Base-by-base conservation (phyloP, 2,888 invertebrate species). In the Brenthis daphne region DNA sequence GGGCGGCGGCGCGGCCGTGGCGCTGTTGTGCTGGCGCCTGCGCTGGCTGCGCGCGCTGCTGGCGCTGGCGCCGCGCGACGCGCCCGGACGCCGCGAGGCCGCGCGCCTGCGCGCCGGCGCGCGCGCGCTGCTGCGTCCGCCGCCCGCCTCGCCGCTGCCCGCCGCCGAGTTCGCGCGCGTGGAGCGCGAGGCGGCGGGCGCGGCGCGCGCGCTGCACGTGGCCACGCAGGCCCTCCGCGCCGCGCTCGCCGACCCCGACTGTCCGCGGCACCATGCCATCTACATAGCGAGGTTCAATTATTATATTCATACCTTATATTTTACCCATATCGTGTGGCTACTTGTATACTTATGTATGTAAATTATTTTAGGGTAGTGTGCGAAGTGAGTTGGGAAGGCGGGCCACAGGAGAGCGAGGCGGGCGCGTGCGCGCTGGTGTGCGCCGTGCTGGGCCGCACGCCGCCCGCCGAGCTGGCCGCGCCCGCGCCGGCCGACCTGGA, bases 21-120 rank as follows among this genome's bases (percentile, higher is more conserved):
- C 85, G 74, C 78, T 89, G 74, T 76, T 84, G 75, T 82, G 86
- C 80, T 89, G 89, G 89, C 83, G 88, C 2, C 80, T 88, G 81
- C 87, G 89, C 73, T 86, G 85, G 87, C 77, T 85, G 80, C 83
- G 83, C 77, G 80, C 86, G 78, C 82, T 83, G 73, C 72, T 79
- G 75, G 78, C 82, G 64, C 69, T 78, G 54, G 79, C 77, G 57
- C 66, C 69, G 47, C 69, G 70, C 69, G 74, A 73, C 57, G 73
- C 66, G 65, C 69, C 69, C 53, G 70, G 56, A 54, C 56, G 75
- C 79, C 6, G 68, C 29, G 76, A 67, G 72, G 82, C 82, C 57
- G 65, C 71, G 71, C 68, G 74, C 64, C 56, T 74, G 67, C 67
- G 72, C 70, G 73, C 73, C 65, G 65, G 58, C 65, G 72, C 73